Conservation (phyloP, 2,113 vertebrate species). For the Elgaria multicarinata region DNA sequence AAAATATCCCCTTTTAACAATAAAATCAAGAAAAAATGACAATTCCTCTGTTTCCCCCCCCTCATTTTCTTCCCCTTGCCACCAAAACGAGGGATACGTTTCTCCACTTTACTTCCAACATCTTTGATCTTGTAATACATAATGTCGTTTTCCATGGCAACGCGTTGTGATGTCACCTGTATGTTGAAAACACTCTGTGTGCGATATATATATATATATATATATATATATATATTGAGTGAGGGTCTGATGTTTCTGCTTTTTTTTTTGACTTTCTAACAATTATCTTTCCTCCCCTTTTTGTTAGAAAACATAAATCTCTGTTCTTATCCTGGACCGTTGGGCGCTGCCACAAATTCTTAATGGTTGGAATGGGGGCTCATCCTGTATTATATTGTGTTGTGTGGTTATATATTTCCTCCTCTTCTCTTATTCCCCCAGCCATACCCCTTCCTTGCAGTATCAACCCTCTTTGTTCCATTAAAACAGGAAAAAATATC, state of each 20-base stretch:
- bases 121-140: conserved; percentile 35
- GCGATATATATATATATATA: background rate
- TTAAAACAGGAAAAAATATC: background rate
- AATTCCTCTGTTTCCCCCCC: background rate
- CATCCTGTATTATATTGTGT: background rate
- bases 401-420: background rate
- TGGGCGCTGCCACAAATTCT: background rate
- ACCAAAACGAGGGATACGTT: conserved; percentile 15
- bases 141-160: conserved; percentile 42
- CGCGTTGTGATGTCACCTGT: conserved; percentile 39
- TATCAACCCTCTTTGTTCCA: background rate
- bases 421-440: background rate
- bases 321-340: background rate
- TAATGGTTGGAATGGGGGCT: background rate
- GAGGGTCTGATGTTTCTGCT: background rate
- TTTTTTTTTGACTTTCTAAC: background rate
- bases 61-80: background rate
- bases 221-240: background rate
- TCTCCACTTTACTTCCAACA: conserved; percentile 18
- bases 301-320: background rate
- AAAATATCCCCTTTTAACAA: background rate
- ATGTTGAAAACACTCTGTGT: conserved; percentile 29
- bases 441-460: background rate
- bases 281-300: background rate
- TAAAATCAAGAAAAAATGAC: background rate